phyloP scores from a whole-genome alignment of 2,797 vertebrate genomes.

The Rhabdomys pumilio region DNA sequence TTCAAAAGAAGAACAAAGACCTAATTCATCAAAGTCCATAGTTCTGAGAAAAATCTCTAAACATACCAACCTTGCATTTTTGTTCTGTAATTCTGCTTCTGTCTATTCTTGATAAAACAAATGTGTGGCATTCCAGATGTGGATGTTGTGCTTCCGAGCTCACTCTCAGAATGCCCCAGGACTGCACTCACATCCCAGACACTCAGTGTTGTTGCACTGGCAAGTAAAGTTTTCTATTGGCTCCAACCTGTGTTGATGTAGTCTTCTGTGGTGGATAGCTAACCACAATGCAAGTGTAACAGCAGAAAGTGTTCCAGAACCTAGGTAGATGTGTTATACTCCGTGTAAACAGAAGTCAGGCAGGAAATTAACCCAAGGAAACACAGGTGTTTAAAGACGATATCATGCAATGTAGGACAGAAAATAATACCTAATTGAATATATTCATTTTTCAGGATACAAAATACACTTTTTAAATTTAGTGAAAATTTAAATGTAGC shows the following conservation, averaged over 20 bases:
- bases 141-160: not conserved
- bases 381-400: not conserved
- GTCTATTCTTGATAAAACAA: not conserved
- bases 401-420: not conserved
- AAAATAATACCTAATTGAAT: not conserved
- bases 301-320: slow-evolving; percentile 10
- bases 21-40: not conserved
- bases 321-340: not conserved
- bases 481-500: not conserved
- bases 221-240: not conserved
- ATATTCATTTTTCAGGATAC: slow-evolving; percentile 8
- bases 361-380: not conserved
- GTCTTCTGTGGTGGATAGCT: too few species aligned
- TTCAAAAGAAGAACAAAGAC: not conserved
- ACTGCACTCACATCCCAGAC: not conserved
- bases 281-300: not conserved
- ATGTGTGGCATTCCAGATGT: not conserved
- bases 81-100: not conserved
- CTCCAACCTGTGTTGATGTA: not conserved
- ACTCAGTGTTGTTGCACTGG: not conserved
- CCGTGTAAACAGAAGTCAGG: not conserved
- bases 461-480: slow-evolving; percentile 36
- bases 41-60: not conserved
- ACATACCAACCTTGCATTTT: not conserved
- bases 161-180: not conserved